Conservation (phyloP, 2,113 vertebrate genomes). For the Nothocercus julius region DNA sequence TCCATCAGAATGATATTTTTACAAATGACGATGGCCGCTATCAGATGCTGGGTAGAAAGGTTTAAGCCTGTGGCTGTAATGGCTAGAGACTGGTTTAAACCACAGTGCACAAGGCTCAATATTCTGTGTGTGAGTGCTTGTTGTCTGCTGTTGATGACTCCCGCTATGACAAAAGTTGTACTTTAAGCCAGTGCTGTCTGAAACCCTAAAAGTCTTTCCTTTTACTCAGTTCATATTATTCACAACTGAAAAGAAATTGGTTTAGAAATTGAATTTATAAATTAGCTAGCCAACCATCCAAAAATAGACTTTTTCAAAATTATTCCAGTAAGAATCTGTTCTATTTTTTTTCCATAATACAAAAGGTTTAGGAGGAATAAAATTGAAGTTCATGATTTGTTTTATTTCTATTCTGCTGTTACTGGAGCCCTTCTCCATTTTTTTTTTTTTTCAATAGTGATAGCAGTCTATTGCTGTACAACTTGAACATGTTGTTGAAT, state of each 20-base stretch:
- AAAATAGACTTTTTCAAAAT: not conserved
- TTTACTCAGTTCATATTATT: not conserved
- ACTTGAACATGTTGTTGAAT: not conserved
- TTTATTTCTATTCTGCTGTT: not conserved
- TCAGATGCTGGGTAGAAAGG: not conserved
- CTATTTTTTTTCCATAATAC: not conserved
- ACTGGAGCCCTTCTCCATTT: not conserved
- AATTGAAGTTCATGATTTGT: not conserved
- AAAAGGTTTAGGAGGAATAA: not conserved
- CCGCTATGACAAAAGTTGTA: constrained; percentile 5
- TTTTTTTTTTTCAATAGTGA: not conserved
- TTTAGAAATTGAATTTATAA: constrained; percentile 25
- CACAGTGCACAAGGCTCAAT: not conserved
- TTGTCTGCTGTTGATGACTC: not conserved
- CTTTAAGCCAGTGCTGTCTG: not conserved
- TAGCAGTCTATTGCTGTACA: not conserved
- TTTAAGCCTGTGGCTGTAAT: not conserved
- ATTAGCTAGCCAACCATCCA: not conserved
- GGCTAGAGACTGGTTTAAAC: not conserved
- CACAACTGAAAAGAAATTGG: not conserved
- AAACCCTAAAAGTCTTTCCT: not conserved
- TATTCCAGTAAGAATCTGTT: not conserved
- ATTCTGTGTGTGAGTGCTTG: not conserved
- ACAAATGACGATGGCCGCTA: not conserved
- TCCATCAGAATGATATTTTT: not conserved